Evolutionary conservation across 2,113 vertebrate genomes (phyloP).

Genomic region (Grammomys dolichurus): DNA sequence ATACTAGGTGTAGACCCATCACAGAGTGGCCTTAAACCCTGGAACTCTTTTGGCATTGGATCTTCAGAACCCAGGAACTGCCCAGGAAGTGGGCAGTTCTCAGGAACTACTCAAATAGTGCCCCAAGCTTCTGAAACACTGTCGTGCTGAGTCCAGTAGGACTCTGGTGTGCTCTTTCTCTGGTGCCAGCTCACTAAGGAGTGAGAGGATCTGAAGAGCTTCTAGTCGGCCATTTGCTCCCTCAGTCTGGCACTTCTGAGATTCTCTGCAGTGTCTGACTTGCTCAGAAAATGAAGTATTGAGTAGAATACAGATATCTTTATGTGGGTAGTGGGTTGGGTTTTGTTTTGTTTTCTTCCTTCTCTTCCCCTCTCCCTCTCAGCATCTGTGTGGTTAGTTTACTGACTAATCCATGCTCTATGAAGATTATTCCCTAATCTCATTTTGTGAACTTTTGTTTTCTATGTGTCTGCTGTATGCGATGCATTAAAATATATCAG

Average conservation of each 20-base stretch:
- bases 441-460: neutral
- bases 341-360: neutral
- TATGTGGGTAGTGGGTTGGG: neutral
- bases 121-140: neutral
- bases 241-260: neutral
- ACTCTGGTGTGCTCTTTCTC: neutral
- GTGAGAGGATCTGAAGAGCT: neutral
- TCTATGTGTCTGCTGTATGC: neutral
- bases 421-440: neutral
- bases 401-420: neutral
- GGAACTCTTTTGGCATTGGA: neutral
- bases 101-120: neutral
- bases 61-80: constrained; percentile 29
- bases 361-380: neutral
- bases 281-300: neutral
- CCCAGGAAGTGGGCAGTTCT: neutral
- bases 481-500: neutral
- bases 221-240: neutral
- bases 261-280: neutral
- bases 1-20: neutral
- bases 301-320: neutral
- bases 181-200: neutral
- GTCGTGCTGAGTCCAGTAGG: neutral
- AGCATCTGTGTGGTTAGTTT: neutral
- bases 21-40: constrained; percentile 6